Conservation (phyloP, 2,797 vertebrate genomes). For the Cirrhinus mrigala region DNA sequence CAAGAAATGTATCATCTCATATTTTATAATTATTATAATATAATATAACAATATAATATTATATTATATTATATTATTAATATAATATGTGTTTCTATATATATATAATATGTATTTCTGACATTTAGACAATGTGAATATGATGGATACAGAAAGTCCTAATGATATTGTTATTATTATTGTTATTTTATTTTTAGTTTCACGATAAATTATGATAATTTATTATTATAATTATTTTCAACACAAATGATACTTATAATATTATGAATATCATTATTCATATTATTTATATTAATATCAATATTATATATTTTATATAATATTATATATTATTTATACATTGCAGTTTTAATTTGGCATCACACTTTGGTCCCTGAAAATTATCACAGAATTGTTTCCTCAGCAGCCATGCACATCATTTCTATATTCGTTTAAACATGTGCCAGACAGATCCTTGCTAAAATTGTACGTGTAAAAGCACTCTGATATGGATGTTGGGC, state of each 20-base stretch:
- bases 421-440: background rate
- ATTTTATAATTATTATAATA: too few species aligned
- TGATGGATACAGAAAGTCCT: background rate
- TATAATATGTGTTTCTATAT: too few species aligned
- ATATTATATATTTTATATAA: background rate
- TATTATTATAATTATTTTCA: too few species aligned
- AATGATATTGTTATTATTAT: background rate
- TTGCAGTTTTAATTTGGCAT: background rate
- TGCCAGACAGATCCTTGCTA: background rate
- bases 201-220: background rate
- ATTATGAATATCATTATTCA: background rate
- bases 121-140: background rate
- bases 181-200: background rate
- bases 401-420: background rate
- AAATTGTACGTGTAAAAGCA: background rate
- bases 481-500: constrained; percentile 3
- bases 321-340: background rate
- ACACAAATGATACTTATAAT: background rate
- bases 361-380: background rate
- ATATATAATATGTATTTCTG: too few species aligned
- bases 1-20: too few species aligned
- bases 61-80: too few species aligned
- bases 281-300: background rate
- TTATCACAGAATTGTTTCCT: background rate
- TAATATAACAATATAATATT: too few species aligned